phyloP scores from a whole-genome alignment of 2,113 vertebrate genomes.

The Electrona antarctica region DNA sequence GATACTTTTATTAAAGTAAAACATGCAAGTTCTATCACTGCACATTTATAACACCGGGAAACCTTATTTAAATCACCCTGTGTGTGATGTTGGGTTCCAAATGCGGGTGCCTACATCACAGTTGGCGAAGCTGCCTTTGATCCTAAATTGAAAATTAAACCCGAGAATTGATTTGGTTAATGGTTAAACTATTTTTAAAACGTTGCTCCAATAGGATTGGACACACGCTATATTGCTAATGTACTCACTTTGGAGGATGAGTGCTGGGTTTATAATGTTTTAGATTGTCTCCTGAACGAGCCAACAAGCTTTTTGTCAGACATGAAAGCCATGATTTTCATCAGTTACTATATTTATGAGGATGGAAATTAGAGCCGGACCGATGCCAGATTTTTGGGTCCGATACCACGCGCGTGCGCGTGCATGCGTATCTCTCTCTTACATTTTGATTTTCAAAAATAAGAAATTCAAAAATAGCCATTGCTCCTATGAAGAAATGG shows the following conservation, averaged over 20 bases:
- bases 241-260: conserved; percentile 6
- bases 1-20: no score
- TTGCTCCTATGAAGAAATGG: no score
- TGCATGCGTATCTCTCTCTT: no score
- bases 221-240: conserved; percentile 2
- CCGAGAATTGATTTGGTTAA: conserved; percentile 19
- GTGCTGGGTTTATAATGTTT: not conserved
- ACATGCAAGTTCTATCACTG: no score
- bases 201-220: conserved; percentile 6
- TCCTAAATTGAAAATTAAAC: conserved; percentile 22
- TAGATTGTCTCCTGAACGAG: not conserved
- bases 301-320: not conserved
- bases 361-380: no score
- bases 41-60: conserved; percentile 24
- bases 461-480: no score
- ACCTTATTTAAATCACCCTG: conserved; percentile 40
- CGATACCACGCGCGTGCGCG: no score
- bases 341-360: no score
- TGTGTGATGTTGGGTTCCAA: conserved; percentile 19
- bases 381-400: no score
- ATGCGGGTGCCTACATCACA: conserved; percentile 9
- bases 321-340: not conserved
- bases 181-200: conserved; percentile 5
- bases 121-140: conserved; percentile 27
- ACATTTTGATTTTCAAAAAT: no score